Evolutionary conservation across 2,888 invertebrate species (phyloP).

Genomic region (Drosophila anomalipes): DNA sequence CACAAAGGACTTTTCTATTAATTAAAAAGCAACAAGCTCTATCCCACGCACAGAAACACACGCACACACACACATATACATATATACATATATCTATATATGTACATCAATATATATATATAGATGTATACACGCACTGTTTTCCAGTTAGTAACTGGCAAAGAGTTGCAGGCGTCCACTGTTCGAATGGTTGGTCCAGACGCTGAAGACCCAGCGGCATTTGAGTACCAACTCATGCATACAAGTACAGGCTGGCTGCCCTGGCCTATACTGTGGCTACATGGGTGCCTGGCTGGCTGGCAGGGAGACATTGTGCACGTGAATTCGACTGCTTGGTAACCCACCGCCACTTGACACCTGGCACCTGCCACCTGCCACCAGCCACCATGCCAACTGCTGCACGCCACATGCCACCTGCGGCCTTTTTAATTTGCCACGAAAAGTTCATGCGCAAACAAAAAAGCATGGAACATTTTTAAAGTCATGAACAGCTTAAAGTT

Average conservation of each 20-base stretch:
- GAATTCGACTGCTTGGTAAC: conserved; percentile 58
- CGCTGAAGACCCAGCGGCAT: conserved; percentile 66
- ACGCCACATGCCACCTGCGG: conserved; percentile 72
- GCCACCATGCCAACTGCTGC: conserved; percentile 23
- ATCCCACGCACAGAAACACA: conserved; percentile 24
- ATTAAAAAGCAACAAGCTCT: conserved; percentile 84
- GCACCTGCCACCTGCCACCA: conserved; percentile 40
- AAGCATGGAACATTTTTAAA: conserved; percentile 59
- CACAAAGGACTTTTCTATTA: conserved; percentile 85
- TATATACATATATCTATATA: background rate
- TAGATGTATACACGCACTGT: conserved; percentile 17
- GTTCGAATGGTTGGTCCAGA: conserved; percentile 57
- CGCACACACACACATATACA: conserved; percentile 21
- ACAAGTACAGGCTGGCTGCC: conserved; percentile 27
- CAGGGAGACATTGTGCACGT: conserved; percentile 10
- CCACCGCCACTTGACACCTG: conserved; percentile 47
- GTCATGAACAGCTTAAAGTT: conserved; percentile 66
- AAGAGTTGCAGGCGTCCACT: conserved; percentile 58
- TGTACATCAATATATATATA: background rate
- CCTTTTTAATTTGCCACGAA: conserved; percentile 81
- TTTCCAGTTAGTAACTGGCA: conserved; percentile 39
- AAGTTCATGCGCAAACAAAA: conserved; percentile 75
- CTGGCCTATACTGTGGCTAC: background rate
- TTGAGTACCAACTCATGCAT: conserved; percentile 62
- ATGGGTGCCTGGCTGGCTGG: background rate